Evolutionary conservation across 2,113 vertebrate genomes (phyloP).

Genomic region (Lichenostomus cassidix): DNA sequence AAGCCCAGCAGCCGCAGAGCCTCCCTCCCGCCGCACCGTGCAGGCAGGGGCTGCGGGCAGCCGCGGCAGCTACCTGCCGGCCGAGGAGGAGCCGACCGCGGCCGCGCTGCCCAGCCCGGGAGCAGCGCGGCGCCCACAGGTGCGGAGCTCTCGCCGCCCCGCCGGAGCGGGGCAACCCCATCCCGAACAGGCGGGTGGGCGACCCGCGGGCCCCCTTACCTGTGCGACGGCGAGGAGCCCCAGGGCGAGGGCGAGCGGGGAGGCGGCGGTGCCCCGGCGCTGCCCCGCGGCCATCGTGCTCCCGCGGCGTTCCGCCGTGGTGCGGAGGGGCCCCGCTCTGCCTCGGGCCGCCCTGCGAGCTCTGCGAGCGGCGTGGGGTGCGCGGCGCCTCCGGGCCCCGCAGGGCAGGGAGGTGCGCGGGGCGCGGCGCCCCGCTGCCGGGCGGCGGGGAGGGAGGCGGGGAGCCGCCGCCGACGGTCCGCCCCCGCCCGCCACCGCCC

Average conservation of each 20-base stretch:
- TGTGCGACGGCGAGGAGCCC: constrained; percentile 58
- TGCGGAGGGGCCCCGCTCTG: not conserved
- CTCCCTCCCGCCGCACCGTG: not conserved
- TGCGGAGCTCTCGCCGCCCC: not conserved
- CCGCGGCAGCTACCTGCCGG: not conserved
- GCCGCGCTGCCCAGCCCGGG: not conserved
- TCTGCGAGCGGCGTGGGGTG: too few species aligned
- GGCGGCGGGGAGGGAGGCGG: too few species aligned
- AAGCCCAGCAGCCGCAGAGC: not conserved
- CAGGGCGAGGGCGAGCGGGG: constrained; percentile 41
- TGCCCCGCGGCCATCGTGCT: not conserved
- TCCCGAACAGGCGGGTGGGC: not conserved
- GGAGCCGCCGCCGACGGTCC: too few species aligned
- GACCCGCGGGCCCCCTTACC: constrained; percentile 38
- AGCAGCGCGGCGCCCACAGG: not conserved
- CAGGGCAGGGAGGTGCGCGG: too few species aligned
- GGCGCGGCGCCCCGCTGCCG: too few species aligned
- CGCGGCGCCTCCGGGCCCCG: too few species aligned
- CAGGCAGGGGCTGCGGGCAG: not conserved
- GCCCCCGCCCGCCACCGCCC: not conserved
- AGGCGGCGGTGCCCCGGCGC: not conserved
- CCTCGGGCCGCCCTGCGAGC: too few species aligned
- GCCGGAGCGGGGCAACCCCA: not conserved
- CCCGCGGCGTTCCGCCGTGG: not conserved
- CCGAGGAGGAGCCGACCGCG: not conserved